A percentile compares a stretch with the other conserved stretches of the same genome.
Evolutionary conservation across 2,113 vertebrate genomes (phyloP).

Genomic region (Microcebus griseorufus): DNA sequence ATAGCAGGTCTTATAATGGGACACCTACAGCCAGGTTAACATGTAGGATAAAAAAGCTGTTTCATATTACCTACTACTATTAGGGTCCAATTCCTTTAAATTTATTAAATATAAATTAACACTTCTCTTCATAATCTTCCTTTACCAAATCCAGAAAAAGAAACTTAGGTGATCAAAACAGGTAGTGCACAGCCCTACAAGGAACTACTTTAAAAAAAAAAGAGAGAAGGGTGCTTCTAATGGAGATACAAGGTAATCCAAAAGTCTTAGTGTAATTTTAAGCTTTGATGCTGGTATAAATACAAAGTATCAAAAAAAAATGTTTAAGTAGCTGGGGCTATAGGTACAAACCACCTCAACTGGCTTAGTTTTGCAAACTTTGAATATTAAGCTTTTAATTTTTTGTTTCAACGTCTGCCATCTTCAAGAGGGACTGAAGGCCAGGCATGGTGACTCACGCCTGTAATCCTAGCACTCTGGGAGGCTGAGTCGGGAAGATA

Average conservation of each 20-base stretch:
- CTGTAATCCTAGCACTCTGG: too few species aligned
- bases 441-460: too few species aligned
- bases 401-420: constrained; percentile 13
- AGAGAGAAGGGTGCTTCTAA: constrained; percentile 57
- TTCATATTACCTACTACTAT: constrained; percentile 50
- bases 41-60: background rate
- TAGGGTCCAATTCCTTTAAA: constrained; percentile 65
- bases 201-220: constrained; percentile 55
- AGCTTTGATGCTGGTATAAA: background rate
- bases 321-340: background rate
- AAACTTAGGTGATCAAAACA: constrained; percentile 68
- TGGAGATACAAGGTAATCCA: constrained; percentile 42
- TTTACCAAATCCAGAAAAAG: constrained; percentile 61
- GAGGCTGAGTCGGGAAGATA: too few species aligned
- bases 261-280: background rate
- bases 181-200: constrained; percentile 57
- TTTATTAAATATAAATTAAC: constrained; percentile 11
- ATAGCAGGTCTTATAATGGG: constrained; percentile 39
- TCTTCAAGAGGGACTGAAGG: background rate
- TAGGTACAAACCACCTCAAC: background rate
- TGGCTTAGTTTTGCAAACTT: background rate
- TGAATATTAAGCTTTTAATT: constrained; percentile 10
- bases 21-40: background rate
- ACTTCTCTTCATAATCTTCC: constrained; percentile 43
- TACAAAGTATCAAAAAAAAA: too few species aligned